Percentiles rank a stretch among this genome's conserved stretches.
Evolutionary conservation across 92 coral and sea anemone genomes (phyloP).

Genomic region (Heteractis magnifica): DNA sequence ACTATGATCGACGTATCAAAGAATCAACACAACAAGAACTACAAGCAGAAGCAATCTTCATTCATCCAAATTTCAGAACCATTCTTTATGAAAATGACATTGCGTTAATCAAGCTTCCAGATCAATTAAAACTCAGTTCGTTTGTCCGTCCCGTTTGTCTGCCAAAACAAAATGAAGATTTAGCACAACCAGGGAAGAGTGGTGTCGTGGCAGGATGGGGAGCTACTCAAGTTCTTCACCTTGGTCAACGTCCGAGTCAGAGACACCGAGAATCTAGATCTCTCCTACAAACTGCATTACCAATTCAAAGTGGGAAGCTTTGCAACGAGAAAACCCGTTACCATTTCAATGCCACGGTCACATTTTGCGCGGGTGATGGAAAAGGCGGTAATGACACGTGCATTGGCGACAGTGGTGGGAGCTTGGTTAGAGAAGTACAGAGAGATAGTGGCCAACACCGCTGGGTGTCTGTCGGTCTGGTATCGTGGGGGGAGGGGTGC

Average conservation of each 20-base stretch:
- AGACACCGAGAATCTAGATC: constrained; percentile 19
- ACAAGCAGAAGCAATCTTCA: constrained; percentile 15
- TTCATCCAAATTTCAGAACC: constrained; percentile 49
- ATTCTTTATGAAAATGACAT: constrained; percentile 45
- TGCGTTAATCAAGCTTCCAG: constrained; percentile 49
- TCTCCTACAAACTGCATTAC: constrained; percentile 43
- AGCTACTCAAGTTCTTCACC: constrained; percentile 16
- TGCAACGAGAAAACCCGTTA: constrained; percentile 14
- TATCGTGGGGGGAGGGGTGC: constrained; percentile 87
- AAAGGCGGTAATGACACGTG: constrained; percentile 70
- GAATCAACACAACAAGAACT: constrained; percentile 25
- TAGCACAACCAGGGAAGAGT: constrained; percentile 23
- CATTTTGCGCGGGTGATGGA: constrained; percentile 67
- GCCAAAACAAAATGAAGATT: constrained; percentile 33
- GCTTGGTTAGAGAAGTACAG: constrained; percentile 39
- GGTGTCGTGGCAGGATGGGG: constrained; percentile 73
- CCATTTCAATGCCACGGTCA: constrained; percentile 3
- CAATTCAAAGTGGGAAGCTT: constrained; percentile 24
- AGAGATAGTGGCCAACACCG: constrained; percentile 35
- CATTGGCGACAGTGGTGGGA: constrained; percentile 62
- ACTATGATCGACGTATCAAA: neutral
- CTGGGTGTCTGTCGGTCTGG: constrained; percentile 72
- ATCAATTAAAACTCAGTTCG: constrained; percentile 29
- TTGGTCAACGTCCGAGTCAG: neutral
- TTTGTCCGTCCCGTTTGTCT: constrained; percentile 62